Base-by-base conservation (phyloP, 35 echinoderm and acorn worm species). In the Apostichopus parvimensis region DNA sequence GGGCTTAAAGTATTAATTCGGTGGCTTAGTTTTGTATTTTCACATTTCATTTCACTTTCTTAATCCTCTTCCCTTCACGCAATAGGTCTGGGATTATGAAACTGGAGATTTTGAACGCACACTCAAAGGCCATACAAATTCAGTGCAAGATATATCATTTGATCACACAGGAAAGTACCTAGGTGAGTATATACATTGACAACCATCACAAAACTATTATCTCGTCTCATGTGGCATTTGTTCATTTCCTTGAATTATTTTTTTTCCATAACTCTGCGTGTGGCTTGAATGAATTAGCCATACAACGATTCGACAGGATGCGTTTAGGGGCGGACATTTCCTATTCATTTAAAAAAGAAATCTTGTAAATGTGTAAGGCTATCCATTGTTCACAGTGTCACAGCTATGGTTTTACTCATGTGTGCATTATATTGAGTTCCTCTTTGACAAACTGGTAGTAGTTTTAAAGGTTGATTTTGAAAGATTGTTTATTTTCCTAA, bases 101-200 rank as follows among this genome's bases (percentile, higher is more conserved):
- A 94, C 96, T 5, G 96, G 96, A 90, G 96, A 98, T 85, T 98
- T 92, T 98, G 96, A 98, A 92, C 82, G 94, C 59, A 95, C 96
- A 58, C 92, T 98, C 64, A 95, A 95, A 94, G 96, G 96, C 76
- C 96, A 98, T 90, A 98, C 96, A 80, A 94, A 98, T 89, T 77
- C 92, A n/a, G 96, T 98, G 57, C 96, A 98, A 95, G 96, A 98
- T 95, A 92, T 98, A 95, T 93, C 89, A 73, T 98, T 98, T 87
- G 96, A 98, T 85, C 96, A 98, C 14, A 94, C 92, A 92, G 96
- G 96, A 17, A 98, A 95, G 88, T 77, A 95, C 24, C 90, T 98
- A 92, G 96, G 96, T 98, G 80, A 94, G 92, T n/a, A 26, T 18
- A 20, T 70, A 57, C 53, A 54, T 52, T 80, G 14, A 80, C 62